These are phyloP conservation scores for Diabrotica balteata DNA, from an alignment of 2,888 invertebrate genomes.

Conservation along the genomic window DNA sequence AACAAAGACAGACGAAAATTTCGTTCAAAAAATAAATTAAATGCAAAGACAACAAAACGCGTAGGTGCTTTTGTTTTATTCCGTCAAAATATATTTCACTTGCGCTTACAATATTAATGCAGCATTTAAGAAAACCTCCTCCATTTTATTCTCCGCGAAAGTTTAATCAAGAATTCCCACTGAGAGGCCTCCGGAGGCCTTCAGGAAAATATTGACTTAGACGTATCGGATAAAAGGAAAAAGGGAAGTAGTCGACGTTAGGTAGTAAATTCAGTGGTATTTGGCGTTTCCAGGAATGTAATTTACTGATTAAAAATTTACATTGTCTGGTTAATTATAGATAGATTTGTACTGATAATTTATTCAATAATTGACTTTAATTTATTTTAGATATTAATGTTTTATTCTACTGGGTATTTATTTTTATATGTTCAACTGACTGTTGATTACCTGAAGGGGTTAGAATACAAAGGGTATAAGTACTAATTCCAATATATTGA, in stretches of 20 bases:
- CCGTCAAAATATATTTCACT: constrained; percentile 18
- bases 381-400: too few relatives aligned
- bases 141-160: constrained; percentile 16
- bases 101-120: constrained; percentile 16
- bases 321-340: too few relatives aligned
- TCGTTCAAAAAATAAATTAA: constrained; percentile 12
- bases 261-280: too few relatives aligned
- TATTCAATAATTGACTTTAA: too few relatives aligned
- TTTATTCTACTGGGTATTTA: too few relatives aligned
- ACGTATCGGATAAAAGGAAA: background rate
- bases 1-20: constrained; percentile 1
- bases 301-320: too few relatives aligned
- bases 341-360: too few relatives aligned
- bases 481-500: too few relatives aligned
- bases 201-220: constrained; percentile 9
- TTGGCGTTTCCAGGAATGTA: too few relatives aligned
- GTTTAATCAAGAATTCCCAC: constrained; percentile 22
- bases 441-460: too few relatives aligned
- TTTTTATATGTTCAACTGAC: too few relatives aligned
- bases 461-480: too few relatives aligned
- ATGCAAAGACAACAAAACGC: constrained; percentile 19
- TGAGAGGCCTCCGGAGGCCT: constrained; percentile 16
- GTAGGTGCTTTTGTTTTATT: constrained; percentile 18
- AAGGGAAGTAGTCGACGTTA: background rate
- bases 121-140: background rate